Conservation (phyloP, 2,113 vertebrate species). For the Chloebia gouldiae region DNA sequence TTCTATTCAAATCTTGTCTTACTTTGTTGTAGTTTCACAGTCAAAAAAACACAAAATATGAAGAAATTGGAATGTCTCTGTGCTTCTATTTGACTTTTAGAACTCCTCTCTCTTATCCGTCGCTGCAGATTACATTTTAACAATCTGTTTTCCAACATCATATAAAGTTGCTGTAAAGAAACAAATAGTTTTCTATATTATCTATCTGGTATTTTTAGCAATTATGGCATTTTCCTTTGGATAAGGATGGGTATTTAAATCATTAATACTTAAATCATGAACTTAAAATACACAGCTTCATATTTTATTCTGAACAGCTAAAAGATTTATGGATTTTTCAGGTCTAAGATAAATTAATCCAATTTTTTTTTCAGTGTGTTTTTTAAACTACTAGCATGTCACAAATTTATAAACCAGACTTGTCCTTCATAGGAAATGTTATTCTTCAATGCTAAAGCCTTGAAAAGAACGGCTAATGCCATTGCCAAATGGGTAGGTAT, state of each 20-base stretch:
- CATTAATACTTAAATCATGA: neutral
- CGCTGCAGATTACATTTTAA: neutral
- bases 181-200: neutral
- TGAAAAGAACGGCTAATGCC: neutral
- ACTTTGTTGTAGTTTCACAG: neutral
- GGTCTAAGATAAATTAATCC: neutral
- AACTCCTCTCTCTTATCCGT: neutral
- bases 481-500: neutral
- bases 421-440: neutral
- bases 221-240: neutral
- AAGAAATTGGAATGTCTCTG: neutral
- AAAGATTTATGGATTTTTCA: neutral
- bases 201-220: neutral
- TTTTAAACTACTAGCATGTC: neutral
- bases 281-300: neutral
- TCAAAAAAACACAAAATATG: neutral
- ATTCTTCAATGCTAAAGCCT: neutral
- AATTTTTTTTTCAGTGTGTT: neutral
- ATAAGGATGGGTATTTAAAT: neutral
- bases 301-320: neutral
- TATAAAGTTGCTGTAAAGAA: neutral
- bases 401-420: neutral
- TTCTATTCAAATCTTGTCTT: neutral
- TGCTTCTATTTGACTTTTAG: neutral
- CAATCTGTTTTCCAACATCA: neutral